A percentile compares a stretch with the other conserved stretches of the same genome.
These are phyloP conservation scores for Nyctibius grandis DNA, from an alignment of 2,797 vertebrate genomes.

Conservation along the genomic window DNA sequence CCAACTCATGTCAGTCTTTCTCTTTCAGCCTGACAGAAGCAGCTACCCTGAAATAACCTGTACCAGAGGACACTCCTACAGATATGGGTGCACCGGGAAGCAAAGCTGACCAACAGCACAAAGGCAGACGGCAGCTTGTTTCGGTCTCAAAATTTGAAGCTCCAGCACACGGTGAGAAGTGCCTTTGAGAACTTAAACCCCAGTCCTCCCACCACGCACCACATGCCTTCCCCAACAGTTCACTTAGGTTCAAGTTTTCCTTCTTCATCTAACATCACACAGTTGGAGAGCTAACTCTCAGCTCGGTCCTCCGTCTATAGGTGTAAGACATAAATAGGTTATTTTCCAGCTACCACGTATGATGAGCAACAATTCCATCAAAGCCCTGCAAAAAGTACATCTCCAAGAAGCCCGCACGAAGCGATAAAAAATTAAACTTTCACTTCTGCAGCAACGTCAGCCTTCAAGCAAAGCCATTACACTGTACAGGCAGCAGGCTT, in stretches of 20 bases:
- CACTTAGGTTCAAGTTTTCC: background rate
- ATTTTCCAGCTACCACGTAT: background rate
- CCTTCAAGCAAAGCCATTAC: background rate
- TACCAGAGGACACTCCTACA: background rate
- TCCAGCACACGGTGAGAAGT: background rate
- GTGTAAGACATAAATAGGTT: background rate
- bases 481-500: background rate
- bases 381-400: background rate
- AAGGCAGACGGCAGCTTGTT: background rate
- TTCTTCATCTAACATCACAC: background rate
- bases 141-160: background rate
- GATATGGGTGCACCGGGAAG: accelerated
- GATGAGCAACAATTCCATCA: background rate
- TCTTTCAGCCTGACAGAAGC: background rate
- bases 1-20: background rate
- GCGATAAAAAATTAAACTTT: background rate
- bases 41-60: background rate
- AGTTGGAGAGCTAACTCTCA: background rate
- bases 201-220: background rate
- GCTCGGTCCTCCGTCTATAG: accelerated
- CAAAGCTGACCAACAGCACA: background rate
- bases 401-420: background rate
- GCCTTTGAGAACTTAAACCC: background rate
- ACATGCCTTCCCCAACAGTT: background rate
- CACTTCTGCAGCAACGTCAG: background rate